Conservation (phyloP, 2,113 vertebrate species). For the Bubo scandiacus region DNA sequence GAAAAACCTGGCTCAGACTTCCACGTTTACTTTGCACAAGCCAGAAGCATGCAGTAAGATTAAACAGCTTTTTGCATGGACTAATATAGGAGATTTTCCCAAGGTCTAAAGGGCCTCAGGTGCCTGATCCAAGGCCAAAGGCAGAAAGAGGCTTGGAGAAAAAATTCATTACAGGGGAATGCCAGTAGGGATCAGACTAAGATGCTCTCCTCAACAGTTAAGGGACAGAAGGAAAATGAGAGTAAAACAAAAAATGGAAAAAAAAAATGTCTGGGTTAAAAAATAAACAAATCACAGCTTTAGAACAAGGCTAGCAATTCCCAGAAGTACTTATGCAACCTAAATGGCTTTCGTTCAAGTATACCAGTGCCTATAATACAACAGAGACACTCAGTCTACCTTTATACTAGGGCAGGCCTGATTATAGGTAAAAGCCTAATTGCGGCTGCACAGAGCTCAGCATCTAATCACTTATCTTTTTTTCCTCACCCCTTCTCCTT, state of each 20-base stretch:
- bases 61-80: not conserved
- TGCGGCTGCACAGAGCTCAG: not conserved
- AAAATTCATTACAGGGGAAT: fast-evolving
- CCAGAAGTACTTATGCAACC: not conserved
- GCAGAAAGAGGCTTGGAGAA: not conserved
- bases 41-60: not conserved
- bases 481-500: not conserved
- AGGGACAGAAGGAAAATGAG: not conserved
- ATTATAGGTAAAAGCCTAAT: not conserved
- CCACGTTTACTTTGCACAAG: not conserved
- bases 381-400: not conserved
- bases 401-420: not conserved
- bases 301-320: not conserved
- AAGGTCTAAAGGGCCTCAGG: not conserved
- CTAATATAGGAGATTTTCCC: not conserved
- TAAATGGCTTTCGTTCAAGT: not conserved
- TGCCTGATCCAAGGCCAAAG: not conserved
- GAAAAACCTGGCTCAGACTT: not conserved
- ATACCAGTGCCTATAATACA: not conserved
- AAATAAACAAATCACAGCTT: not conserved
- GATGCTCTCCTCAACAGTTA: not conserved
- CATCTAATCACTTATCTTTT: not conserved
- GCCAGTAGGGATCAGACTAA: not conserved
- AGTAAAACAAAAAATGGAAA: not conserved
- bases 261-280: not conserved